phyloP scores from a whole-genome alignment of 2,888 invertebrate genomes.

The Tachina lurida region DNA sequence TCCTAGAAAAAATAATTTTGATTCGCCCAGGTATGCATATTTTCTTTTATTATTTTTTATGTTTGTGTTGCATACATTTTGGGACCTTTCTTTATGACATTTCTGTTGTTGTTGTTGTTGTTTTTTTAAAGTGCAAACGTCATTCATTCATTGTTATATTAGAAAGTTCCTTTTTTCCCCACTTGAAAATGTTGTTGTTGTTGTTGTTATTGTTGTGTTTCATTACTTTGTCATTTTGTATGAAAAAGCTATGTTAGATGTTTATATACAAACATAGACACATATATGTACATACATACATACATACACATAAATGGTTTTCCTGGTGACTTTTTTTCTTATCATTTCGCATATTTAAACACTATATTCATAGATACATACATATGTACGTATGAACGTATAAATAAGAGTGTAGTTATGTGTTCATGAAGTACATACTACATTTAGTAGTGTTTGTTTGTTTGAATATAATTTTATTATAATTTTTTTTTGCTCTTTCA shows the following conservation, averaged over 20 bases:
- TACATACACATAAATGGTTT: background rate
- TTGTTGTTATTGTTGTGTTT: constrained; percentile 65
- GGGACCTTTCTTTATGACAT: constrained; percentile 69
- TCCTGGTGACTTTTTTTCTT: constrained; percentile 24
- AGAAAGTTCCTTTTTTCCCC: constrained; percentile 76
- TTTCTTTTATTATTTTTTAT: constrained; percentile 20
- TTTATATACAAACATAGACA: background rate
- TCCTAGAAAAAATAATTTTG: constrained; percentile 41
- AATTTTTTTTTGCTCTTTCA: constrained; percentile 50
- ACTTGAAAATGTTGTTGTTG: constrained; percentile 47
- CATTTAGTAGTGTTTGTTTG: constrained; percentile 55
- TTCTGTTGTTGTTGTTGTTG: constrained; percentile 60
- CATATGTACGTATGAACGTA: background rate
- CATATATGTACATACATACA: too few species aligned
- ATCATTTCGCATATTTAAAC: background rate
- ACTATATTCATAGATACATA: background rate
- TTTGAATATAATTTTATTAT: constrained; percentile 78
- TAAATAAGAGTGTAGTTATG: background rate
- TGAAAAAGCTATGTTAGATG: constrained; percentile 31
- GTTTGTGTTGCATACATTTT: constrained; percentile 50
- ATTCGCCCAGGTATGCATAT: constrained; percentile 46
- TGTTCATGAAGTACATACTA: background rate
- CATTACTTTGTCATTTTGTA: constrained; percentile 63
- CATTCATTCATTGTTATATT: constrained; percentile 80
- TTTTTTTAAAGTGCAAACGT: constrained; percentile 77